A percentile compares a stretch with the other conserved stretches of the same genome.
Evolutionary conservation across 2,113 vertebrate species (phyloP).

Genomic region (Nycticebus coucang): DNA sequence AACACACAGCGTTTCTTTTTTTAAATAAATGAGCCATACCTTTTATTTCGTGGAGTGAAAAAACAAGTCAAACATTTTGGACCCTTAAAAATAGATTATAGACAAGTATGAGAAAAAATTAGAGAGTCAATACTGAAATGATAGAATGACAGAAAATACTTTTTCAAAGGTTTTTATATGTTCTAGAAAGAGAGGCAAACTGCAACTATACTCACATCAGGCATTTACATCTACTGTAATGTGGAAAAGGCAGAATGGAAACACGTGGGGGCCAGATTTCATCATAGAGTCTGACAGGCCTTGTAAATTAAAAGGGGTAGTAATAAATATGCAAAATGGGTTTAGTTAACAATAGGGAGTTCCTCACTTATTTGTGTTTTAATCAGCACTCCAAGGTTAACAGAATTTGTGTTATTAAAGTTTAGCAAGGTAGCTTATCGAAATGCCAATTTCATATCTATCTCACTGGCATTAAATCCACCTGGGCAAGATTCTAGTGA

Average conservation of each 20-base stretch:
- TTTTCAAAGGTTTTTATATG: not conserved
- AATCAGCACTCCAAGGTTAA: slow-evolving; percentile 64
- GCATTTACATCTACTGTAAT: not conserved
- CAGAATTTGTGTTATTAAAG: slow-evolving; percentile 65
- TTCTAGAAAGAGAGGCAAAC: slow-evolving; percentile 22
- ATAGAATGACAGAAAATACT: not conserved
- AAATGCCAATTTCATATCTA: slow-evolving; percentile 67
- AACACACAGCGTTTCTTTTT: not conserved
- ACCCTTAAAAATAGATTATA: slow-evolving; percentile 3
- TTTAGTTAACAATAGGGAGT: slow-evolving; percentile 61
- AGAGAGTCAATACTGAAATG: not conserved
- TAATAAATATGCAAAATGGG: slow-evolving; percentile 65
- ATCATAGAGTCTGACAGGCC: not conserved
- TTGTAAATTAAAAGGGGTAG: slow-evolving; percentile 43
- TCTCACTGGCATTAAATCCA: slow-evolving; percentile 50
- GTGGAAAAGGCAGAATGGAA: slow-evolving; percentile 32
- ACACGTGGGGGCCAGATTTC: not conserved
- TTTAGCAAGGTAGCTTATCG: slow-evolving; percentile 65
- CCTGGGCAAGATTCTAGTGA: slow-evolving; percentile 41
- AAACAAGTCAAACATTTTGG: not conserved
- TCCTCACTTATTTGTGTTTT: slow-evolving; percentile 60
- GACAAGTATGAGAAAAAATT: not conserved
- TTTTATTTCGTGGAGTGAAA: slow-evolving; percentile 20
- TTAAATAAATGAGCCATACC: not conserved
- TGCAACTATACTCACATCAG: not conserved